These are phyloP conservation scores for Neopelma chrysocephalum DNA, from an alignment of 2,797 vertebrate genomes.

Conservation along the genomic window DNA sequence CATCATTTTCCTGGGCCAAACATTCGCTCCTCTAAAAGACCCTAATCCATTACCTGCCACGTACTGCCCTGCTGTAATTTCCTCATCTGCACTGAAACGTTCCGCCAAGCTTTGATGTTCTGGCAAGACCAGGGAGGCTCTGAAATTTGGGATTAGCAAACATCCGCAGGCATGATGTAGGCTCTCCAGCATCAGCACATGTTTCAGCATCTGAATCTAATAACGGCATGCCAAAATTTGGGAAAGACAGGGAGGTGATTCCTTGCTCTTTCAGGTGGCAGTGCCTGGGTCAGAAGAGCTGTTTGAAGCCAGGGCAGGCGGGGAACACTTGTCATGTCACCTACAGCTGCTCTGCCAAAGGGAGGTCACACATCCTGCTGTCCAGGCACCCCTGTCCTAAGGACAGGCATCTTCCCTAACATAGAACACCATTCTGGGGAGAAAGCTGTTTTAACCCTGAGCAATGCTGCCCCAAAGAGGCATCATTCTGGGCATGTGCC, in stretches of 20 bases:
- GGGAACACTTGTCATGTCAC: not conserved
- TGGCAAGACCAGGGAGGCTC: conserved; percentile 24
- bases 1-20: conserved; percentile 6
- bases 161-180: conserved; percentile 16
- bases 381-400: not conserved
- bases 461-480: not conserved
- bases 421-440: not conserved
- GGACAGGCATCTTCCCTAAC: not conserved
- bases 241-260: not conserved
- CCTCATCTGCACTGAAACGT: not conserved
- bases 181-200: not conserved
- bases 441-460: not conserved
- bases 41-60: conserved; percentile 55
- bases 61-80: conserved; percentile 20
- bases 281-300: not conserved
- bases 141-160: conserved; percentile 61
- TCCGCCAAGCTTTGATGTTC: conserved; percentile 38
- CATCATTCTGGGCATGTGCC: not conserved
- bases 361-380: not conserved
- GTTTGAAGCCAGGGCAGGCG: not conserved
- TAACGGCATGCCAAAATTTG: not conserved
- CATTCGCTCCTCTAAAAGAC: not conserved
- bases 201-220: conserved; percentile 46
- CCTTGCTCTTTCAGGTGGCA: not conserved
- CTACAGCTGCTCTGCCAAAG: not conserved